phyloP scores from a whole-genome alignment of 2,797 vertebrate species.

The Sphaeramia orbicularis region DNA sequence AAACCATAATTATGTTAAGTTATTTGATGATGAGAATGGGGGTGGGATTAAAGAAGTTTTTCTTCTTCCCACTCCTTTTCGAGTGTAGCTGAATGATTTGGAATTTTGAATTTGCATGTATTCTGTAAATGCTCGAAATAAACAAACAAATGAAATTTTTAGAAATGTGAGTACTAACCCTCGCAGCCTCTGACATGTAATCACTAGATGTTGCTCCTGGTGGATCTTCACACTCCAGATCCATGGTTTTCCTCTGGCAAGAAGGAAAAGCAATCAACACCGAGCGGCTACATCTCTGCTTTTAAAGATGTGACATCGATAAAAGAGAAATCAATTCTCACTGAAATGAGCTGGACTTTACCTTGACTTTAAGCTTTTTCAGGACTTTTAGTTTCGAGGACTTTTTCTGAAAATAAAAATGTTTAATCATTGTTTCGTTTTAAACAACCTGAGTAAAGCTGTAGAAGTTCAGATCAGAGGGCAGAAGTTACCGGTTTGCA shows the following conservation, averaged over 20 bases:
- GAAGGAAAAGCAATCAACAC: not conserved
- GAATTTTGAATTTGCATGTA: too few relatives aligned
- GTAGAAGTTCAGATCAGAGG: not conserved
- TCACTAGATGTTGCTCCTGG: conserved; percentile 63
- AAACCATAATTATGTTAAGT: too few relatives aligned
- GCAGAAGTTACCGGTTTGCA: conserved; percentile 57
- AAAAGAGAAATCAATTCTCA: too few relatives aligned
- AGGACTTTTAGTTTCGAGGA: conserved; percentile 45
- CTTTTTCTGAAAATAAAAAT: conserved; percentile 56
- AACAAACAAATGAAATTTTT: too few relatives aligned
- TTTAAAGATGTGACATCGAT: not conserved
- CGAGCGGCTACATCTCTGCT: fast-evolving
- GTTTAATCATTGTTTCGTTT: not conserved
- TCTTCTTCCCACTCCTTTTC: too few relatives aligned
- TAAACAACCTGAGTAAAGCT: not conserved
- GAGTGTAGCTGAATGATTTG: too few relatives aligned
- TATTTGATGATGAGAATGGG: too few relatives aligned
- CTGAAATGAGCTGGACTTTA: conserved; percentile 3
- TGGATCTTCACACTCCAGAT: conserved; percentile 29
- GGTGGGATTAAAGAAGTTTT: too few relatives aligned
- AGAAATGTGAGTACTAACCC: conserved; percentile 48
- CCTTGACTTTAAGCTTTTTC: conserved; percentile 55
- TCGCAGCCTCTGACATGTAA: conserved; percentile 80
- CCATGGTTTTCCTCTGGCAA: conserved; percentile 51
- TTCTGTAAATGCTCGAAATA: too few relatives aligned